Percentiles rank a stretch among this genome's conserved stretches.
Conservation (phyloP, 1,140 invertebrate species). For the Palaemon carinicauda region DNA sequence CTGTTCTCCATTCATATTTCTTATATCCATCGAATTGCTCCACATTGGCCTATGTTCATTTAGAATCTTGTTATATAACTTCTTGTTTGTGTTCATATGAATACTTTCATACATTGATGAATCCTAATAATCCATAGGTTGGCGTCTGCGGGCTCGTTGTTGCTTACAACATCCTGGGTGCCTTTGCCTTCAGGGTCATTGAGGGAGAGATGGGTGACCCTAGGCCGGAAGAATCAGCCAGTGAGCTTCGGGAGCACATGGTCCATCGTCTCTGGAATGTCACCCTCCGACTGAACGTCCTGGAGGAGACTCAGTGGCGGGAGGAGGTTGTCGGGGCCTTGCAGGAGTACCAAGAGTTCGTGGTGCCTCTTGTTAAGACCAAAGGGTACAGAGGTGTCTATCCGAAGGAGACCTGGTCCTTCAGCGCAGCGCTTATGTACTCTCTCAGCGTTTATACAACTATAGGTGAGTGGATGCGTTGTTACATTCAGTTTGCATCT, state of each 20-base stretch:
- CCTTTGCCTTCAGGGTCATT: slow-evolving; percentile 54
- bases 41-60: too few relatives aligned
- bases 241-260: background rate
- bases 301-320: slow-evolving; percentile 44
- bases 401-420: slow-evolving; percentile 53
- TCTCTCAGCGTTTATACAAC: slow-evolving; percentile 59
- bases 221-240: slow-evolving; percentile 27
- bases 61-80: too few relatives aligned
- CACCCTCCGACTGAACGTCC: slow-evolving; percentile 48
- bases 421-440: slow-evolving; percentile 57
- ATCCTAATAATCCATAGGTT: slow-evolving; percentile 31
- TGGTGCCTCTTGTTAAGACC: slow-evolving; percentile 45
- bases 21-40: too few relatives aligned
- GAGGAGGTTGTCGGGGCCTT: slow-evolving; percentile 20
- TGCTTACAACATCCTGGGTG: slow-evolving; percentile 57
- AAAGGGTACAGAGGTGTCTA: slow-evolving; percentile 46
- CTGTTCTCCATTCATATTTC: too few relatives aligned
- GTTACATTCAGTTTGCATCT: too few relatives aligned
- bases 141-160: slow-evolving; percentile 59
- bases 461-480: slow-evolving; percentile 37
- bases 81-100: too few relatives aligned
- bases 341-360: slow-evolving; percentile 25
- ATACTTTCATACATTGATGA: too few relatives aligned
- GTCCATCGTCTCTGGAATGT: slow-evolving; percentile 50
- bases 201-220: slow-evolving; percentile 41